Percentiles rank a stretch among this genome's conserved stretches.
phyloP scores from a whole-genome alignment of 2,797 vertebrate species.

The Chaunax sp. region DNA sequence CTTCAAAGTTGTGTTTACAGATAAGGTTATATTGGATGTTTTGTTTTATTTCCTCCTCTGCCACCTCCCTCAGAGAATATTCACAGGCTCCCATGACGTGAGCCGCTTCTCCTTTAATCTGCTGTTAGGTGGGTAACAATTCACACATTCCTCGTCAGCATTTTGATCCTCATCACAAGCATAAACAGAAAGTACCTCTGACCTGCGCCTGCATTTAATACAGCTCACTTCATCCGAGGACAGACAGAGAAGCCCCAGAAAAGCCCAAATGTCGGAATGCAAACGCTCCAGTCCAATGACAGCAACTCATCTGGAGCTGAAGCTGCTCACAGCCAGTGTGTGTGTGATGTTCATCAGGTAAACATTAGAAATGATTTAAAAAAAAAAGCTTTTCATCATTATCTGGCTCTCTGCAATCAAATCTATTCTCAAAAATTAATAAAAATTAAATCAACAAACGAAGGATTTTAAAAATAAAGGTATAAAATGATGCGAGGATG shows the following conservation, averaged over 20 bases:
- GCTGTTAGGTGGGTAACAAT: constrained; percentile 73
- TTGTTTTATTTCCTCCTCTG: constrained; percentile 65
- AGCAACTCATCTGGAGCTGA: constrained; percentile 40
- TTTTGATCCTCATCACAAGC: constrained; percentile 73
- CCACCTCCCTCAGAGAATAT: constrained; percentile 59
- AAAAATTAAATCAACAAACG: not conserved
- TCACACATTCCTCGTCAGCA: constrained; percentile 73
- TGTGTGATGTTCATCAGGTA: constrained; percentile 33
- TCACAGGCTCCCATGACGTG: constrained; percentile 66
- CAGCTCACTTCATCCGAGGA: constrained; percentile 61
- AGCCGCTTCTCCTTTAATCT: constrained; percentile 69
- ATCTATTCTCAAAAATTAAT: no score
- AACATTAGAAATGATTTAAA: not conserved
- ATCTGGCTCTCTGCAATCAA: no score
- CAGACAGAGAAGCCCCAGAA: constrained; percentile 46
- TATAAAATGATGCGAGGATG: constrained; percentile 4
- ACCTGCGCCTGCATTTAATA: constrained; percentile 73
- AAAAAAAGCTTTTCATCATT: not conserved
- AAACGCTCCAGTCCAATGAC: constrained; percentile 64
- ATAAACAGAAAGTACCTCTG: constrained; percentile 73
- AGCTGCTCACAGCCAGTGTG: constrained; percentile 18
- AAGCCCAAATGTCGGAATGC: constrained; percentile 52
- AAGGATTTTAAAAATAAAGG: not conserved
- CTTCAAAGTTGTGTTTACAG: constrained; percentile 70
- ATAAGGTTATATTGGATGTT: constrained; percentile 73